These are phyloP conservation scores for Leptatherina wallacei DNA, from an alignment of 2,797 vertebrate genomes.

Conservation along the genomic window DNA sequence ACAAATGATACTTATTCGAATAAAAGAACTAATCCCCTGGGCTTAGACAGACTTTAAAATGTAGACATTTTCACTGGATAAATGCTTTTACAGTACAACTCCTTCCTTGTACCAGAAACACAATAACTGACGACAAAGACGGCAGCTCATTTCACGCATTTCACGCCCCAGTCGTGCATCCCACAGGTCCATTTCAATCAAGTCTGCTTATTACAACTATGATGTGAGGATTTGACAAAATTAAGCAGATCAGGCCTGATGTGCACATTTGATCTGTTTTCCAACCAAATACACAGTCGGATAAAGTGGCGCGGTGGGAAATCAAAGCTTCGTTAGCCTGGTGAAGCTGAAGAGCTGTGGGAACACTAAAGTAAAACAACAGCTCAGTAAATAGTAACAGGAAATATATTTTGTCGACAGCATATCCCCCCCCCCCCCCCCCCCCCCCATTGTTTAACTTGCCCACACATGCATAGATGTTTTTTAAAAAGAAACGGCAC, in stretches of 20 bases:
- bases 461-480: background rate
- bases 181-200: conserved; percentile 51
- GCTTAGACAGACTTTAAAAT: conserved; percentile 55
- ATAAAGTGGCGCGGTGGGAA: conserved; percentile 50
- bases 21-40: conserved; percentile 55
- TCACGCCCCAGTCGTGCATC: conserved; percentile 25
- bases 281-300: conserved; percentile 26
- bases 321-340: conserved; percentile 37
- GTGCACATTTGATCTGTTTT: conserved; percentile 46
- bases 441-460: background rate
- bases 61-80: conserved; percentile 48
- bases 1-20: conserved; percentile 56
- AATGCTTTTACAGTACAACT: conserved; percentile 34
- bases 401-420: background rate
- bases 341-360: conserved; percentile 18
- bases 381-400: conserved; percentile 8
- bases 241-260: conserved; percentile 38
- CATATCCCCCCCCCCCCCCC: too few relatives aligned
- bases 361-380: conserved; percentile 22
- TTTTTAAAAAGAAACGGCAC: background rate
- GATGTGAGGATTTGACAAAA: conserved; percentile 45
- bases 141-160: conserved; percentile 25
- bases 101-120: conserved; percentile 33
- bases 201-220: conserved; percentile 39
- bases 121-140: conserved; percentile 28